Evolutionary conservation across 92 coral and sea anemone species (phyloP).

Genomic region (Porites divaricata): DNA sequence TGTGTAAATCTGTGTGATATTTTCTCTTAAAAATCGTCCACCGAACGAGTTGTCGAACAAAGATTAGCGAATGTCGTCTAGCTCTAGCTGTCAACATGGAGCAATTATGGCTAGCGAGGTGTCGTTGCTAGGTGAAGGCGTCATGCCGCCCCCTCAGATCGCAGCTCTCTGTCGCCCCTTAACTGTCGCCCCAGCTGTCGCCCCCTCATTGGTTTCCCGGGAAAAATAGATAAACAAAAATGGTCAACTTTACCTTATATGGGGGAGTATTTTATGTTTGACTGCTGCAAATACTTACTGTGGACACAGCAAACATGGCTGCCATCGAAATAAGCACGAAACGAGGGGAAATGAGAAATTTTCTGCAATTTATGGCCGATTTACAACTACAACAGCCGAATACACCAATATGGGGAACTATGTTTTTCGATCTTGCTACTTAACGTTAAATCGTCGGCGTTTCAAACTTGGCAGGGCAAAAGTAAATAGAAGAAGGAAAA

Average conservation of each 20-base stretch:
- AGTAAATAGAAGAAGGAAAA: background rate
- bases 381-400: background rate
- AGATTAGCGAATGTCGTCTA: background rate
- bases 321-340: background rate
- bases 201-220: conserved; percentile 25
- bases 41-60: background rate
- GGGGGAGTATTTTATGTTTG: background rate
- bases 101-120: conserved; percentile 8
- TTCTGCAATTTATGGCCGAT: conserved; percentile 9
- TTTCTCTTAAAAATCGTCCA: background rate
- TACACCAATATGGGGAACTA: background rate
- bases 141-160: conserved; percentile 13
- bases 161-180: no score
- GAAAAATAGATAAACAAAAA: conserved; percentile 14
- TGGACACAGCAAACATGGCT: conserved; percentile 15
- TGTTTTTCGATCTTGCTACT: background rate
- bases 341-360: background rate
- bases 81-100: conserved; percentile 5
- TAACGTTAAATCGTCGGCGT: background rate
- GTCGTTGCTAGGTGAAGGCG: conserved; percentile 19
- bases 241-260: background rate
- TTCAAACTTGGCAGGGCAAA: conserved; percentile 7
- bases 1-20: background rate
- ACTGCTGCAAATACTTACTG: conserved; percentile 5
- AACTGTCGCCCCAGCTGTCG: no score